Conservation (phyloP, 2,797 vertebrate species). For the Knipowitschia caucasica region DNA sequence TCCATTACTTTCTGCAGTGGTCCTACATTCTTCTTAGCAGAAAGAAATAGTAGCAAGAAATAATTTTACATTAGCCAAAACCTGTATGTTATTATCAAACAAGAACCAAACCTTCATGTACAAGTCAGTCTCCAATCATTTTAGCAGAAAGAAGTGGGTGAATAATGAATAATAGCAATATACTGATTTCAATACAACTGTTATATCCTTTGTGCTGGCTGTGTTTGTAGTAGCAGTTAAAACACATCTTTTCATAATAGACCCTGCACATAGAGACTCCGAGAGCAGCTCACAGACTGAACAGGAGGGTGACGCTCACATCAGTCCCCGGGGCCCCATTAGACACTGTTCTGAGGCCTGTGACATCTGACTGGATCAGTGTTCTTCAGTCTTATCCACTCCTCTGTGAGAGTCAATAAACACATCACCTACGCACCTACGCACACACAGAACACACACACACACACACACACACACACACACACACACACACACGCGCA, state of each 20-base stretch:
- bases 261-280: conserved; percentile 37
- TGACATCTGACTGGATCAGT: conserved; percentile 80
- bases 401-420: conserved; percentile 74
- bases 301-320: conserved; percentile 54
- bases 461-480: conserved; percentile 59
- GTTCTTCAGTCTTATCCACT: conserved; percentile 77
- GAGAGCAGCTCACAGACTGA: conserved; percentile 35
- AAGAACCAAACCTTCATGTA: too few species aligned
- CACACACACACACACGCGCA: conserved; percentile 63
- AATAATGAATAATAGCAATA: too few species aligned
- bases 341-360: conserved; percentile 74
- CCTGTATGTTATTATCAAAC: too few species aligned
- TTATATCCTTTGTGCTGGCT: conserved; percentile 9
- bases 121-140: too few species aligned
- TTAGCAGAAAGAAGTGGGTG: too few species aligned
- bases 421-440: conserved; percentile 70
- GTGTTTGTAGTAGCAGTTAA: conserved; percentile 7
- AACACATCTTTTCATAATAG: conserved; percentile 21
- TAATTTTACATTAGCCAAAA: too few species aligned
- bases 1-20: too few species aligned
- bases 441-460: conserved; percentile 43
- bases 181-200: too few species aligned
- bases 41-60: too few species aligned
- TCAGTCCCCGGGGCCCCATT: conserved; percentile 71
- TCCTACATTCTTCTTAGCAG: too few species aligned